Percentiles rank a stretch among this genome's conserved stretches.
phyloP scores from a whole-genome alignment of 1,140 invertebrate genomes.

The Theocolax elegans region DNA sequence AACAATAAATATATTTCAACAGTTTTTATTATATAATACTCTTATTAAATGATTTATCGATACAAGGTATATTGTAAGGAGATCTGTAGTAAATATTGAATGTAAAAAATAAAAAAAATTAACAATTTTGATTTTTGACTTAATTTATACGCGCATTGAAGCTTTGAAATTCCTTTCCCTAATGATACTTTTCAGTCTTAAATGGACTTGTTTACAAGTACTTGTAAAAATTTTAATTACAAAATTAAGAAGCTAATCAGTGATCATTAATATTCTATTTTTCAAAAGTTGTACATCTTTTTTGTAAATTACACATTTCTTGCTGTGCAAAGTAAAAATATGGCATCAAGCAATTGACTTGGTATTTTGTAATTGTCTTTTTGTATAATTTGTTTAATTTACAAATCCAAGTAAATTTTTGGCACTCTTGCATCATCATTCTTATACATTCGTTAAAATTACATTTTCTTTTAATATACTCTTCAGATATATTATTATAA shows the following conservation, averaged over 20 bases:
- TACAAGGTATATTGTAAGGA: slow-evolving; percentile 24
- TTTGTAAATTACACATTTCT: slow-evolving; percentile 7
- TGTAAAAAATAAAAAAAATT: slow-evolving; percentile 40
- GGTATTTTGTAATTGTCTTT: slow-evolving; percentile 17
- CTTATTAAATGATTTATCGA: slow-evolving; percentile 30
- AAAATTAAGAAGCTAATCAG: too few species aligned
- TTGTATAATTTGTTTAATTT: slow-evolving; percentile 19
- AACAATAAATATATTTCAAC: slow-evolving; percentile 28
- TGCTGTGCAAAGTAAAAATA: slow-evolving; percentile 21
- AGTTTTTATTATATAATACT: slow-evolving; percentile 40
- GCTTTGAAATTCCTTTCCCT: neutral
- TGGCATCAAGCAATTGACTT: slow-evolving; percentile 13
- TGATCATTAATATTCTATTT: too few species aligned
- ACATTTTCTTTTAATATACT: slow-evolving; percentile 11
- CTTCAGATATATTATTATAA: neutral
- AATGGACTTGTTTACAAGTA: slow-evolving; percentile 29
- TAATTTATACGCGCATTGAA: slow-evolving; percentile 16
- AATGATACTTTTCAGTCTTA: slow-evolving; percentile 38
- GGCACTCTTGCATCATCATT: slow-evolving; percentile 27
- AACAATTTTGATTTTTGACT: slow-evolving; percentile 32
- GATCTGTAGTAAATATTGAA: slow-evolving; percentile 34
- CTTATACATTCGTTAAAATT: slow-evolving; percentile 20
- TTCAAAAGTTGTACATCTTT: too few species aligned
- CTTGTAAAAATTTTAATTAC: slow-evolving; percentile 18
- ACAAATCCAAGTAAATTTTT: slow-evolving; percentile 17